phyloP scores from a whole-genome alignment of 2,113 vertebrate species.

The Lamprologus callipterus region DNA sequence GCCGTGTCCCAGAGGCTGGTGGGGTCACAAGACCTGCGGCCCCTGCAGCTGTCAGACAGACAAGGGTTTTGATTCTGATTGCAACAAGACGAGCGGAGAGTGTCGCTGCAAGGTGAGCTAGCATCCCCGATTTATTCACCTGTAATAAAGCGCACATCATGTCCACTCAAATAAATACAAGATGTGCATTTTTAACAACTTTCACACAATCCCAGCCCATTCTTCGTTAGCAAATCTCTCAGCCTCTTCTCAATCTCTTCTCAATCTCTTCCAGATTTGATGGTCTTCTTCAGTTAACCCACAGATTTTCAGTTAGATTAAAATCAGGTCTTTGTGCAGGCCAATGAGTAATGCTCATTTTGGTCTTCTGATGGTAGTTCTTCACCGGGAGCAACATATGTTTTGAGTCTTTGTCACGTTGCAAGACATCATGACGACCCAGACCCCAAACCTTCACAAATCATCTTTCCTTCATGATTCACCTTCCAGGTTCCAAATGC shows the following conservation, averaged over 20 bases:
- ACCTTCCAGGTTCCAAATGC: not conserved
- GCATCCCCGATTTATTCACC: not conserved
- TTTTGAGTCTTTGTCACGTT: not conserved
- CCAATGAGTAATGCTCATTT: not conserved
- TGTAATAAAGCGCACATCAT: not conserved
- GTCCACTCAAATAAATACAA: not conserved
- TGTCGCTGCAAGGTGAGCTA: slow-evolving; percentile 87
- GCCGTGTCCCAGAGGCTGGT: slow-evolving; percentile 91
- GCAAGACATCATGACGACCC: not conserved
- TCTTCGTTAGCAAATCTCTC: not conserved
- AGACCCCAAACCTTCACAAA: not conserved
- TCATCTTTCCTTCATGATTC: not conserved
- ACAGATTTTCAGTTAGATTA: not conserved
- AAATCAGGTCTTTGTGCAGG: not conserved
- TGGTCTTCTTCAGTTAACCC: not conserved
- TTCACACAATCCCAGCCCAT: not conserved
- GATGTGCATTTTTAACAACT: not conserved
- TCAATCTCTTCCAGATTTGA: not conserved
- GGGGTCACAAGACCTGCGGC: slow-evolving; percentile 90
- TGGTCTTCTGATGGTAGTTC: not conserved
- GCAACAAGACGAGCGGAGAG: slow-evolving; percentile 90
- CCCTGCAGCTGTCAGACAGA: slow-evolving; percentile 83
- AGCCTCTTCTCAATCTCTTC: not conserved
- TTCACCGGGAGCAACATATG: not conserved
- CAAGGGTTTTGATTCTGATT: slow-evolving; percentile 88